phyloP scores from a whole-genome alignment of 2,888 invertebrate genomes.

The Crepidodera aurea region DNA sequence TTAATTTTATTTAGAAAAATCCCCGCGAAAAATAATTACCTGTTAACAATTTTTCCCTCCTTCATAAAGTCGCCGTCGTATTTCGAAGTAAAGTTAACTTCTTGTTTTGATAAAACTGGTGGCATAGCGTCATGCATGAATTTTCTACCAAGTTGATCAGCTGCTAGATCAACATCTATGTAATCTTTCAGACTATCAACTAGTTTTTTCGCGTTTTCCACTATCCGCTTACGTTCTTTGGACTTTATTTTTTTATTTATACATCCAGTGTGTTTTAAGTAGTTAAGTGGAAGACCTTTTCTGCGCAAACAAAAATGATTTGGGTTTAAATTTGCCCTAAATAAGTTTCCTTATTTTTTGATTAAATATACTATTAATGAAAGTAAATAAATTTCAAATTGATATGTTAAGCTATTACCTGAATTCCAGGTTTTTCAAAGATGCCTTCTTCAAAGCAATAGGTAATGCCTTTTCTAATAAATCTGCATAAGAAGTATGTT shows the following conservation, averaged over 20 bases:
- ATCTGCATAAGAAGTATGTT: slow-evolving; percentile 90
- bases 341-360: not conserved
- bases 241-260: slow-evolving; percentile 68
- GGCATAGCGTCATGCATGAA: slow-evolving; percentile 90
- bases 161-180: slow-evolving; percentile 78
- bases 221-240: slow-evolving; percentile 61
- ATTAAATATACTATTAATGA: not conserved
- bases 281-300: slow-evolving; percentile 81
- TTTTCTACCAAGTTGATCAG: slow-evolving; percentile 85
- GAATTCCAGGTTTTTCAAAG: slow-evolving; percentile 74
- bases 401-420: slow-evolving; percentile 49
- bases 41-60: slow-evolving; percentile 69
- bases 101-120: slow-evolving; percentile 74
- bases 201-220: slow-evolving; percentile 64
- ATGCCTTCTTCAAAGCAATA: slow-evolving; percentile 76
- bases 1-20: not conserved
- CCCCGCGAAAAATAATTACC: slow-evolving; percentile 42
- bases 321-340: slow-evolving; percentile 8
- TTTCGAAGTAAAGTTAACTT: slow-evolving; percentile 74
- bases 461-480: slow-evolving; percentile 83
- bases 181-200: slow-evolving; percentile 69
- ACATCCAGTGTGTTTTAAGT: slow-evolving; percentile 77
- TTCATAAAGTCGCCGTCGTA: slow-evolving; percentile 76
- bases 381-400: too few species aligned
- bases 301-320: too few species aligned